phyloP scores from a whole-genome alignment of 2,113 vertebrate genomes.

The Isichthys henryi region DNA sequence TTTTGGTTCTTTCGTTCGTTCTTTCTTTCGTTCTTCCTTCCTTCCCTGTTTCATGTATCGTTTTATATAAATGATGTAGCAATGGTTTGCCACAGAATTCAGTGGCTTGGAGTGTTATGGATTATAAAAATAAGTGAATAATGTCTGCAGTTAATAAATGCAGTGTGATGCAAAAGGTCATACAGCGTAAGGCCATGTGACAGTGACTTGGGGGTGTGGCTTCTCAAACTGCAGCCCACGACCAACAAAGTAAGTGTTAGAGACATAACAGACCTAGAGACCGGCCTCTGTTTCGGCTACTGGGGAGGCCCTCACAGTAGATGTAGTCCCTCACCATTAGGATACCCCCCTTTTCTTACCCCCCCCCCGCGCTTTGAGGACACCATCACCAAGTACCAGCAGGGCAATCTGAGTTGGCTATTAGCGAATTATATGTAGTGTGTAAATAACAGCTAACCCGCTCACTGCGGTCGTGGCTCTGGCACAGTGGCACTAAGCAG shows the following conservation, averaged over 20 bases:
- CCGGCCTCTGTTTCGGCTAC: neutral
- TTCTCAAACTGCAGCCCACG: no score
- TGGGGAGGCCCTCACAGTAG: neutral
- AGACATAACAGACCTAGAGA: no score
- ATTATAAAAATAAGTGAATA: neutral
- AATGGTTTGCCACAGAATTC: neutral
- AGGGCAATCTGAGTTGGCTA: neutral
- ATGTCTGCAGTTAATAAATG: neutral
- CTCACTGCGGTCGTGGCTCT: neutral
- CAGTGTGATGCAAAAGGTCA: no score
- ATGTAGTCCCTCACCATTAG: neutral
- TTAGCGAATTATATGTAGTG: neutral
- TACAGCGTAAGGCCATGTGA: no score
- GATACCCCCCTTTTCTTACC: no score
- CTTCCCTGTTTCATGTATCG: neutral
- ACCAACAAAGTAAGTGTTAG: neutral
- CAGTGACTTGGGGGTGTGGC: no score
- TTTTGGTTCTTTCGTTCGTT: neutral
- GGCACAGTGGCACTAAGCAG: neutral
- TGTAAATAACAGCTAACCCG: neutral
- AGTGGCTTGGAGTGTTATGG: neutral
- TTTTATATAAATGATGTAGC: neutral
- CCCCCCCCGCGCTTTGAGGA: neutral
- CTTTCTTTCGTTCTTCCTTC: no score
- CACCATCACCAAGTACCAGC: neutral